A percentile compares a stretch with the other conserved stretches of the same genome.
These are phyloP conservation scores for Isotomurus palustris DNA, from an alignment of 2,888 invertebrate genomes.

Conservation along the genomic window DNA sequence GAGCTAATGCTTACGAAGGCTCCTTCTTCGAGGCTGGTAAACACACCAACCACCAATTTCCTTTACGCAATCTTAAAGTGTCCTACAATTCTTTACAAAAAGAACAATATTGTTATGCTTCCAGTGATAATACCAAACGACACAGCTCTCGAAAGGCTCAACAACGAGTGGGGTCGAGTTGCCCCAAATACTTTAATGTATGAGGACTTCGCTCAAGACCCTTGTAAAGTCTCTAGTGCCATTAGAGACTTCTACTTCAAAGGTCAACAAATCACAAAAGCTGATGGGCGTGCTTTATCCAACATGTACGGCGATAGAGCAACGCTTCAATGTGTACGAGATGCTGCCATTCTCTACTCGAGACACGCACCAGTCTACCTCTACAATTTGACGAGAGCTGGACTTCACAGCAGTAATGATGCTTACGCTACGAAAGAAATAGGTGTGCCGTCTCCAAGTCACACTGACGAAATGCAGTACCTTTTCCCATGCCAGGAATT, in stretches of 20 bases:
- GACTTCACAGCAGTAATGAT: slow-evolving; percentile 14
- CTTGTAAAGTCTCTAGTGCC: slow-evolving; percentile 21
- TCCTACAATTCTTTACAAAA: too few relatives aligned
- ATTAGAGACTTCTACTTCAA: slow-evolving; percentile 27
- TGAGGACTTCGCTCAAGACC: slow-evolving; percentile 24
- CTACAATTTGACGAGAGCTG: slow-evolving; percentile 15
- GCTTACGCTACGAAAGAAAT: slow-evolving; percentile 4
- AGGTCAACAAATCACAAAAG: slow-evolving; percentile 12
- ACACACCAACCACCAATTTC: neutral
- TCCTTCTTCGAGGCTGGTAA: neutral
- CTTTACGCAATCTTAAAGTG: neutral
- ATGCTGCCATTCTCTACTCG: slow-evolving; percentile 17
- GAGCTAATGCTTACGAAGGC: neutral
- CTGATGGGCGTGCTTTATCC: neutral
- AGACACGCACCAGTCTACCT: slow-evolving; percentile 26
- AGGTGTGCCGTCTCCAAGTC: slow-evolving; percentile 19
- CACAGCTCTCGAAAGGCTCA: slow-evolving; percentile 13
- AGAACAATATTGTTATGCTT: neutral
- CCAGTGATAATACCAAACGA: neutral
- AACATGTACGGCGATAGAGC: slow-evolving; percentile 24
- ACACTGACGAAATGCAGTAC: slow-evolving; percentile 20
- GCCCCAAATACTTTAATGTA: slow-evolving; percentile 23
- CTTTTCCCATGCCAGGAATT: slow-evolving; percentile 10
- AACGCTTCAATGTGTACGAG: slow-evolving; percentile 8
- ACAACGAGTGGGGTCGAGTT: slow-evolving; percentile 23